phyloP scores from a whole-genome alignment of 1,140 invertebrate species.

The Lepidurus packardi region DNA sequence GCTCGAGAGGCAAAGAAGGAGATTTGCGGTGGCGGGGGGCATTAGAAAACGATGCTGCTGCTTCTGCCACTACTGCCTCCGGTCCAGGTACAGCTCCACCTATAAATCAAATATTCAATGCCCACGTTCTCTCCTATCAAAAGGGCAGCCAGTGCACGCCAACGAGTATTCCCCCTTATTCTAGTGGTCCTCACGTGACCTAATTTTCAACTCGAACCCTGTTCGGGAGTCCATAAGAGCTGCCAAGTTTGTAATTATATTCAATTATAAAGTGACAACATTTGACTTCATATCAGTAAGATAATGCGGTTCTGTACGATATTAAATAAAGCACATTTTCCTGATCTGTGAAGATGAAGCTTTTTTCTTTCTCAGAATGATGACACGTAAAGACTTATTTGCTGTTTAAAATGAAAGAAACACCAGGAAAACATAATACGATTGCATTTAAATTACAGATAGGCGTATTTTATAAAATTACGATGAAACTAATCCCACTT shows the following conservation, averaged over 20 bases:
- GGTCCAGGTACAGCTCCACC: conserved; percentile 2
- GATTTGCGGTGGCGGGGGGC: not conserved
- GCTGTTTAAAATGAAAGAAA: too few species aligned
- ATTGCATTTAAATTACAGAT: too few species aligned
- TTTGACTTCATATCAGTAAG: not conserved
- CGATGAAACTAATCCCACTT: too few species aligned
- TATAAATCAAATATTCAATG: conserved; percentile 9
- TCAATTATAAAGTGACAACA: not conserved
- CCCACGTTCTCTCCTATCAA: not conserved
- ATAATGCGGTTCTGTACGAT: too few species aligned
- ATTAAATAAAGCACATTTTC: too few species aligned
- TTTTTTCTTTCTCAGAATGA: too few species aligned
- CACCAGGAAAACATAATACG: too few species aligned
- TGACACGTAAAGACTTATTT: too few species aligned
- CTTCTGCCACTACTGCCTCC: not conserved
- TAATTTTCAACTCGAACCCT: too few species aligned
- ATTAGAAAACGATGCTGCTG: not conserved
- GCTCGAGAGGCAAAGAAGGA: conserved; percentile 18
- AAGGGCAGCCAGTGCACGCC: not conserved
- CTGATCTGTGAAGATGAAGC: too few species aligned
- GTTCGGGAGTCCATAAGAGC: too few species aligned
- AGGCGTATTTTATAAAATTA: too few species aligned
- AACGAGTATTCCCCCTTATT: not conserved
- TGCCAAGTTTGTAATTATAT: not conserved
- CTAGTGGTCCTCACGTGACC: not conserved